Conservation (phyloP, 2,888 invertebrate genomes). For the Hemithea aestivaria region DNA sequence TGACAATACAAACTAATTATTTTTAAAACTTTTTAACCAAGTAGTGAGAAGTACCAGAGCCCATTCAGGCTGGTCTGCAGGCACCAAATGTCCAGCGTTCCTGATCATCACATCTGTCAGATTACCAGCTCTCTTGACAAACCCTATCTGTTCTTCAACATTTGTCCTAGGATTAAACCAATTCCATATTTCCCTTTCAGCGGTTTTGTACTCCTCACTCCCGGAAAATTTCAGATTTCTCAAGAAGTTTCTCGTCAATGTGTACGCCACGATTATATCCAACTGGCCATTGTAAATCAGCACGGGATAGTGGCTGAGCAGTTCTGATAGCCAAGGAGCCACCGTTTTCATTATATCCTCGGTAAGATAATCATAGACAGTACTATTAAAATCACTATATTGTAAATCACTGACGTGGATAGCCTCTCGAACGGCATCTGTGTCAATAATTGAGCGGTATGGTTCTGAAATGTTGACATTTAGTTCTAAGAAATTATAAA, state of each 20-base stretch:
- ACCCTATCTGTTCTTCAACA: constrained; percentile 1
- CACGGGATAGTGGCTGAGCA: constrained; percentile 4
- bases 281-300: constrained; percentile 5
- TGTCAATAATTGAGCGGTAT: background rate
- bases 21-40: too few relatives aligned
- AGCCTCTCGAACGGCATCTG: constrained; percentile 2
- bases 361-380: background rate
- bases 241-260: background rate
- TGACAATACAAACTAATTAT: too few relatives aligned
- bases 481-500: constrained; percentile 1
- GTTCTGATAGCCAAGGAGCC: constrained; percentile 10
- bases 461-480: background rate
- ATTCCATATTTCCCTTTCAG: background rate
- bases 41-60: too few relatives aligned
- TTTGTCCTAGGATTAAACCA: too few relatives aligned
- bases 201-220: constrained; percentile 1
- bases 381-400: background rate
- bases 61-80: constrained; percentile 1
- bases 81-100: constrained; percentile 1
- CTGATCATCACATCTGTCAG: constrained; percentile 1
- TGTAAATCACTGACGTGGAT: constrained; percentile 10
- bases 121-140: background rate
- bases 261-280: constrained; percentile 2
- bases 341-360: constrained; percentile 11
- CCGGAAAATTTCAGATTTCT: constrained; percentile 5